phyloP scores from a whole-genome alignment of 2,113 vertebrate genomes.

The Hepsetus odoe region DNA sequence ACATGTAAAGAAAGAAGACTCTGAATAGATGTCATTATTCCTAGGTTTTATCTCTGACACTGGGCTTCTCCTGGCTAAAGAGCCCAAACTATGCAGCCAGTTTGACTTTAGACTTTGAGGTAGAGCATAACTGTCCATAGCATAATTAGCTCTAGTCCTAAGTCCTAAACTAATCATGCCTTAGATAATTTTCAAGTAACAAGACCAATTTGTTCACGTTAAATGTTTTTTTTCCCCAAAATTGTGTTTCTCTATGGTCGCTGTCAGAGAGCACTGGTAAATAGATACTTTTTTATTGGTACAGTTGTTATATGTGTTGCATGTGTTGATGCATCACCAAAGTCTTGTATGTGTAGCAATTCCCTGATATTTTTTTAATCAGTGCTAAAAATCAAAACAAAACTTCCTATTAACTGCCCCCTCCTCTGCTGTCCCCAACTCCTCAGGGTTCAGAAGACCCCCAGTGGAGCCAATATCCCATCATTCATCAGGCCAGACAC shows the following conservation, averaged over 20 bases:
- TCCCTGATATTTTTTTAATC: background rate
- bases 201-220: too few species aligned
- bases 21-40: constrained; percentile 7
- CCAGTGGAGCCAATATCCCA: constrained; percentile 66
- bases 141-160: background rate
- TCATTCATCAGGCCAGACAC: constrained; percentile 63
- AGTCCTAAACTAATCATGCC: too few species aligned
- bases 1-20: constrained; percentile 14
- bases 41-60: background rate
- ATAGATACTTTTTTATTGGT: background rate
- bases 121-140: background rate
- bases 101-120: constrained; percentile 4
- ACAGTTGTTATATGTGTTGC: background rate
- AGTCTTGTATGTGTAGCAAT: background rate
- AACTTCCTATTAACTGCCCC: constrained; percentile 34
- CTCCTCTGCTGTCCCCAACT: background rate
- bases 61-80: background rate
- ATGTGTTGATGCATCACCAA: background rate
- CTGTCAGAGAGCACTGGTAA: background rate
- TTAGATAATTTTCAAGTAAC: too few species aligned
- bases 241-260: too few species aligned
- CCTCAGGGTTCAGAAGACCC: constrained; percentile 55
- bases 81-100: background rate
- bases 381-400: constrained; percentile 14
- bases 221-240: too few species aligned